These are phyloP conservation scores for Celastrina argiolus DNA, from an alignment of 2,888 invertebrate genomes.

Conservation along the genomic window DNA sequence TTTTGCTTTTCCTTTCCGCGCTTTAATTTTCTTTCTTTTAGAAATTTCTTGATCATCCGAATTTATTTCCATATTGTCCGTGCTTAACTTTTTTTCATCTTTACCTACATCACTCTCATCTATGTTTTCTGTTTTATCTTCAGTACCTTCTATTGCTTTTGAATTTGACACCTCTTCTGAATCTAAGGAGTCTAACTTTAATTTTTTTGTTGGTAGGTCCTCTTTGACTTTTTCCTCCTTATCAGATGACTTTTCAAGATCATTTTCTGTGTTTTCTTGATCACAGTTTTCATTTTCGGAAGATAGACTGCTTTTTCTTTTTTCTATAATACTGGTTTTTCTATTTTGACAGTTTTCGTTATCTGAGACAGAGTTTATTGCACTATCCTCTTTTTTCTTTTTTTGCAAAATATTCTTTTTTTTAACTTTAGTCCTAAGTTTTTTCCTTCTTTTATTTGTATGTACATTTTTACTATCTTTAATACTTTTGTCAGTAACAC, in stretches of 20 bases:
- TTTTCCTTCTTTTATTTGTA: slow-evolving; percentile 54
- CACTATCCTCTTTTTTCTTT: slow-evolving; percentile 46
- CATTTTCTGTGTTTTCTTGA: slow-evolving; percentile 45
- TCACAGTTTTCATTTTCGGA: slow-evolving; percentile 66
- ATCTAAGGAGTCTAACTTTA: slow-evolving; percentile 57
- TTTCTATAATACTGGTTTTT: slow-evolving; percentile 67
- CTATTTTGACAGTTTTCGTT: slow-evolving; percentile 58
- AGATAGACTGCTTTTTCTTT: slow-evolving; percentile 67
- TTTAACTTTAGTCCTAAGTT: slow-evolving; percentile 58
- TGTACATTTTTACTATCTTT: slow-evolving; percentile 47
- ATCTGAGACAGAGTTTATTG: slow-evolving; percentile 50
- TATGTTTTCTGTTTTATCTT: not conserved
- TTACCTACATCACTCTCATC: slow-evolving; percentile 33
- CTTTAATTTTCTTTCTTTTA: slow-evolving; percentile 66
- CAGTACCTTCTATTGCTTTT: slow-evolving; percentile 51
- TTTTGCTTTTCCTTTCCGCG: slow-evolving; percentile 64
- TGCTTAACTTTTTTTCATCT: slow-evolving; percentile 46
- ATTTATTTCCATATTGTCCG: slow-evolving; percentile 41
- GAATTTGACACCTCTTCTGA: slow-evolving; percentile 63
- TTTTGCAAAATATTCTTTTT: slow-evolving; percentile 54
- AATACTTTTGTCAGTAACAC: slow-evolving; percentile 54
- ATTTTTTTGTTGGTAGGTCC: slow-evolving; percentile 61
- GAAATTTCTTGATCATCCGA: slow-evolving; percentile 43
- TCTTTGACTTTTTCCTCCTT: slow-evolving; percentile 58
- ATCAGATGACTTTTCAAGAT: slow-evolving; percentile 53